Evolutionary conservation across 2,113 vertebrate genomes (phyloP).

Genomic region (Oryzias curvinotus): DNA sequence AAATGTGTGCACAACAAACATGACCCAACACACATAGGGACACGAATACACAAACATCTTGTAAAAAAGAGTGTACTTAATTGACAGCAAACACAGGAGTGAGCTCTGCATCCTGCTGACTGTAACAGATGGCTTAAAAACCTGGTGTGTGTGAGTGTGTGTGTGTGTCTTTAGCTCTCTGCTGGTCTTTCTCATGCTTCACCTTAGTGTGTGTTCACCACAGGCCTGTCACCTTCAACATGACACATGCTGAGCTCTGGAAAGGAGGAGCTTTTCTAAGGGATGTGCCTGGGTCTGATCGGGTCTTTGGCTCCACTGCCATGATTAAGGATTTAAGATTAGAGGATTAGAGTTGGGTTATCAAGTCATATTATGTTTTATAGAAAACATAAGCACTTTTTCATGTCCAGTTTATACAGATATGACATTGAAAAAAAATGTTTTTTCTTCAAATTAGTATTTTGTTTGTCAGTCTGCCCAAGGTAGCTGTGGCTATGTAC

Average conservation of each 20-base stretch:
- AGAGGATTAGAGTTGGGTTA: conserved; percentile 9
- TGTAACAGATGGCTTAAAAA: conserved; percentile 60
- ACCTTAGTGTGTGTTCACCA: conserved; percentile 21
- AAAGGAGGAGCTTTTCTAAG: conserved; percentile 15
- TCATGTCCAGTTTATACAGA: background rate
- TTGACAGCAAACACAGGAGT: conserved; percentile 32
- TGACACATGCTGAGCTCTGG: conserved; percentile 36
- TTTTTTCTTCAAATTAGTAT: no score
- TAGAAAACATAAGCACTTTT: background rate
- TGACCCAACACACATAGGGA: background rate
- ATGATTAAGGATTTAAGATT: conserved; percentile 36
- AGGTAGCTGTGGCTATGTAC: no score
- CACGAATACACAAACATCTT: background rate
- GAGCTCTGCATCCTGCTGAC: conserved; percentile 25
- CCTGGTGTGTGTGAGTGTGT: conserved; percentile 24
- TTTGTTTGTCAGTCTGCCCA: no score
- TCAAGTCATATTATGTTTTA: conserved; percentile 11
- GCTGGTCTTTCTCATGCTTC: conserved; percentile 21
- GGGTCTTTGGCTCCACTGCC: conserved; percentile 21
- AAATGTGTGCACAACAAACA: background rate
- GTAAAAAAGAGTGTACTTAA: conserved; percentile 26
- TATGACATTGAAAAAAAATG: background rate
- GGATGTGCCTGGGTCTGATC: conserved; percentile 33
- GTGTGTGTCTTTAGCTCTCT: conserved; percentile 22
- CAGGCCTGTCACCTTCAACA: conserved; percentile 42